These are phyloP conservation scores for Erannis defoliaria DNA, from an alignment of 2,888 invertebrate genomes.

Conservation along the genomic window DNA sequence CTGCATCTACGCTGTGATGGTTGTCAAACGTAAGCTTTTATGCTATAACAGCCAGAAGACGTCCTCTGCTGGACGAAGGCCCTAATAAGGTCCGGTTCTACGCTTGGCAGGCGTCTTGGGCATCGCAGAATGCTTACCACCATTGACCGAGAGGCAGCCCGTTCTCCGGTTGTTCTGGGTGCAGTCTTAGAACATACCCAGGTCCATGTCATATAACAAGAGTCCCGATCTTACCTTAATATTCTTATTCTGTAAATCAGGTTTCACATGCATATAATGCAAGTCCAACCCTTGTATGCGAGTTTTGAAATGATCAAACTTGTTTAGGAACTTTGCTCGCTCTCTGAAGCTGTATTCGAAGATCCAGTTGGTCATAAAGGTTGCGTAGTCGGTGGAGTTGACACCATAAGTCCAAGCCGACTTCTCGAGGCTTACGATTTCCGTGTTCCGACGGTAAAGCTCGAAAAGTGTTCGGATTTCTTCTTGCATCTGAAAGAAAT, in stretches of 20 bases:
- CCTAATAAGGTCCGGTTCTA: too few relatives aligned
- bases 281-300: constrained; percentile 90
- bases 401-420: constrained; percentile 93
- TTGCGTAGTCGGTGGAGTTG: constrained; percentile 88
- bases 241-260: constrained; percentile 64
- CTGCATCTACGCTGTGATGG: too few relatives aligned
- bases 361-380: constrained; percentile 92
- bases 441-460: constrained; percentile 68
- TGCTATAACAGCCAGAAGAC: too few relatives aligned
- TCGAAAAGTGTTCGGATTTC: constrained; percentile 85
- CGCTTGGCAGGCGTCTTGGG: too few relatives aligned
- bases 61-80: too few relatives aligned
- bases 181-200: too few relatives aligned
- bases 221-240: constrained; percentile 62
- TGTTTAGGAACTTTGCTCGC: constrained; percentile 89
- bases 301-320: constrained; percentile 91
- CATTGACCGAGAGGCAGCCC: too few relatives aligned
- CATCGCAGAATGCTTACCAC: too few relatives aligned
- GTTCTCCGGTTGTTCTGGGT: too few relatives aligned
- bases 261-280: constrained; percentile 91
- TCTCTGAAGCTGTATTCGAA: constrained; percentile 88
- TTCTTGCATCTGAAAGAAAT: constrained; percentile 78
- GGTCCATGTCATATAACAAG: too few relatives aligned
- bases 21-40: too few relatives aligned
- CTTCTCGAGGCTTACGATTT: constrained; percentile 81